Percentiles rank a stretch among this genome's conserved stretches.
Conservation (phyloP, 2,113 vertebrate genomes). For the Formicarius rufipectus region DNA sequence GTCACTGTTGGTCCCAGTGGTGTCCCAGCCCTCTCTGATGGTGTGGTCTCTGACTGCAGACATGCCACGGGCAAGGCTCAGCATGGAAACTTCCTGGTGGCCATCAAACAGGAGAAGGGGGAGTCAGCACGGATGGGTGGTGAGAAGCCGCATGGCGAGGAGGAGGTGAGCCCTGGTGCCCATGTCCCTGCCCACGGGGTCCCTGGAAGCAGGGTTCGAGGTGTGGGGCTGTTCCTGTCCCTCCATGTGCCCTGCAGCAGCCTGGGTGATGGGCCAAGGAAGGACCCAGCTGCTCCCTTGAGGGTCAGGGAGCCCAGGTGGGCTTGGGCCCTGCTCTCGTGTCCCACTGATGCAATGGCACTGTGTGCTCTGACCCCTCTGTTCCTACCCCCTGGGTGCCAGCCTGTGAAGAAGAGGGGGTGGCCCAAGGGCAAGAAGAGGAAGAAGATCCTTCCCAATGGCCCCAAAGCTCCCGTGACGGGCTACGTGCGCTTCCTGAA, state of each 20-base stretch:
- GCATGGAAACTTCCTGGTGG: constrained; percentile 73
- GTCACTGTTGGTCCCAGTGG: accelerated
- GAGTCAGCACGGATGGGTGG: constrained; percentile 24
- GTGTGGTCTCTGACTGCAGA: constrained; percentile 32
- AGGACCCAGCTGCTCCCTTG: background rate
- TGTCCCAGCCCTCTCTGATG: background rate
- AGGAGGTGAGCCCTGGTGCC: constrained; percentile 68
- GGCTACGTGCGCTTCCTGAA: constrained; percentile 96
- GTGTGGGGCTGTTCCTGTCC: background rate
- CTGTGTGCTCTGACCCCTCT: background rate
- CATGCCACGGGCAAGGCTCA: constrained; percentile 65
- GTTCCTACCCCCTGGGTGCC: background rate
- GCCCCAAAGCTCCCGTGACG: constrained; percentile 94
- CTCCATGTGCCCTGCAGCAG: accelerated
- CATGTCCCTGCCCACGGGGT: accelerated
- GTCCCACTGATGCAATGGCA: accelerated
- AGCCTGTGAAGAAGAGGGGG: constrained; percentile 95
- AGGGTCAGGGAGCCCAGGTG: accelerated
- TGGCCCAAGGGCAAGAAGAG: constrained; percentile 99
- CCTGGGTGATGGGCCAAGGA: background rate
- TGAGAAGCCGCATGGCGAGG: constrained; percentile 68
- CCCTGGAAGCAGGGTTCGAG: background rate
- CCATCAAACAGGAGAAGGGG: constrained; percentile 79
- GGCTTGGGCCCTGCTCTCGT: background rate
- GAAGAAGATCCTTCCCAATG: constrained; percentile 96